Base-by-base conservation (phyloP, 35 echinoderm and acorn worm species). In the Anneissia japonica region DNA sequence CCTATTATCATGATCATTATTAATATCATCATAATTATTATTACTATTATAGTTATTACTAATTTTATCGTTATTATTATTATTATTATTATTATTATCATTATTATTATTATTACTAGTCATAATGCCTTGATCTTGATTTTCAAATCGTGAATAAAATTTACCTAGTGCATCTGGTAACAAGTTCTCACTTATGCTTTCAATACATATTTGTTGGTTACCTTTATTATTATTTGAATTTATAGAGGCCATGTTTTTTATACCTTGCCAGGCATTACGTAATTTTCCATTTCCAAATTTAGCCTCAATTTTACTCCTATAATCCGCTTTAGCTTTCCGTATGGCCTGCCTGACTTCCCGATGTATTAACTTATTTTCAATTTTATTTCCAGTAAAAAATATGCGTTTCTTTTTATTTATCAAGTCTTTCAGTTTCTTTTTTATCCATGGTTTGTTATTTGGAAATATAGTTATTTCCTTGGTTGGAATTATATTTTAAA, bases 371-470 rank as follows among this genome's bases (percentile, higher is more conserved):
- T 56, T 55, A 84, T 32, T 31, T 56, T 51, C 82, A 32, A 9
- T 28, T 45, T 32, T 84, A 40, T 46, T 56, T 40, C 30, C 82
- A 26, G 38, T 72, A 31, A 46, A 40, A 84, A 84, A 84, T 32
- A 56, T 19, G 28, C 38, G 31, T 11, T 84, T 84, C 46, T 84
- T 84, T 82, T 43, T 43, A 43, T 43, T 83, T 83, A 23, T 40
- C 29, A 17, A 21, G 17, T 46, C 45, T 46, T 39, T 83, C 30
- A 56, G n/a, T 83, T 83, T 46, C 45, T 83, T 84, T 11, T 26
- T 84, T 2, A 74, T 72, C 83, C 83, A 36, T 36, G 83, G 83
- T 38, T 84, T 84, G 46, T 84, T 84, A 32, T 82, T 43, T 9
- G 80, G 19, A 82, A 82, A 82, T 45, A 82, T 35, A 46, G 21